phyloP scores from a whole-genome alignment of 2,797 vertebrate species.

The Micrastur ruficollis region DNA sequence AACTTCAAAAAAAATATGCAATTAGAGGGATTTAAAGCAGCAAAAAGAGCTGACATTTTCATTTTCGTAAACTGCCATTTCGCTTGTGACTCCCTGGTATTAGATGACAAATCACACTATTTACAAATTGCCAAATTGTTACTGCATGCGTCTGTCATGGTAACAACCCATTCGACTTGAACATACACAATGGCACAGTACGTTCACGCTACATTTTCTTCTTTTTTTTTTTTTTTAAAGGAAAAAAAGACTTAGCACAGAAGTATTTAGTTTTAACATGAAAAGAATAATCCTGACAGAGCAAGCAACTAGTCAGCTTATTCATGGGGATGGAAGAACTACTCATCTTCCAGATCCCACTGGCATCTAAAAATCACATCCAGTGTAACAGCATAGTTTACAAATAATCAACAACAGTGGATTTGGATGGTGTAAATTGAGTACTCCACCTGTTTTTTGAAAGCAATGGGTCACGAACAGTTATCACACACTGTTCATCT shows the following conservation, averaged over 20 bases:
- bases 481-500: fast-evolving
- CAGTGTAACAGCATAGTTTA: fast-evolving
- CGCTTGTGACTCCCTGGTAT: background rate
- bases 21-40: background rate
- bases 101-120: background rate
- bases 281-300: background rate
- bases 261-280: background rate
- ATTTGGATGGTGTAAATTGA: background rate
- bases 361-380: background rate
- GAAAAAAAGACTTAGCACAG: background rate
- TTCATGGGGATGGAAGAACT: background rate
- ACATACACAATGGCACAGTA: background rate
- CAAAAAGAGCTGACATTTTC: background rate
- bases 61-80: background rate
- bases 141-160: background rate
- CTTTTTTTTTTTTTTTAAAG: background rate
- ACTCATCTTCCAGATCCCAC: background rate
- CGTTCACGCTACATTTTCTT: fast-evolving
- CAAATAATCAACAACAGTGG: background rate
- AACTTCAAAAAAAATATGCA: background rate
- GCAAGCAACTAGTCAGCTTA: background rate
- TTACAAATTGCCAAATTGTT: background rate
- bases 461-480: background rate
- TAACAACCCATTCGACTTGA: background rate
- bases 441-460: background rate